phyloP scores from a whole-genome alignment of 2,888 invertebrate genomes.

The Sthenelais limicola region DNA sequence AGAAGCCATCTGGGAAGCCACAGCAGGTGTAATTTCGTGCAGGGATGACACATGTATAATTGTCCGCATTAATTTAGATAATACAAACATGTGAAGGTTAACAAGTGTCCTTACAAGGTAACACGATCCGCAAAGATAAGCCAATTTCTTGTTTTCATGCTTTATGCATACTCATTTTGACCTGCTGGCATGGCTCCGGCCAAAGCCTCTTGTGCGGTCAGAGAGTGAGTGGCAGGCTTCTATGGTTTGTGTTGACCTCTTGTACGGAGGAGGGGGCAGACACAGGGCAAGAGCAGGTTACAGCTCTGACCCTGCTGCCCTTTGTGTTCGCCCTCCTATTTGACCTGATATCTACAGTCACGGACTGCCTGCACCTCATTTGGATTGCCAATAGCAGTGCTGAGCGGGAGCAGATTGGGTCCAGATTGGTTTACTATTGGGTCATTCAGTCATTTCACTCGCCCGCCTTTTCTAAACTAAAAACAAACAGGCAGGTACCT shows the following conservation, averaged over 20 bases:
- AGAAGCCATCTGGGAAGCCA: too few species aligned
- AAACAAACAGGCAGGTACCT: too few species aligned
- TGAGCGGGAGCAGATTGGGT: conserved; percentile 17
- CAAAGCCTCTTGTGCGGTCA: background rate
- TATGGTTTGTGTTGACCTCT: conserved; percentile 14
- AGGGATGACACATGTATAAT: too few species aligned
- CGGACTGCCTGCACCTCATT: conserved; percentile 4
- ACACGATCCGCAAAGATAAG: conserved; percentile 27
- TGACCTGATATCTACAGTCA: conserved; percentile 11
- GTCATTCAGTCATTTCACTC: background rate
- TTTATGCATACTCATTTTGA: conserved; percentile 36
- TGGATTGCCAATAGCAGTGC: conserved; percentile 9
- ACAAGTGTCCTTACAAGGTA: conserved; percentile 32
- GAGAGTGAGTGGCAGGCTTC: background rate
- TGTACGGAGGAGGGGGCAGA: conserved; percentile 1
- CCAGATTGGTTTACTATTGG: conserved; percentile 37
- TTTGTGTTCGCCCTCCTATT: background rate
- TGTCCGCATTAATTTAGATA: too few species aligned
- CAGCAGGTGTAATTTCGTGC: too few species aligned
- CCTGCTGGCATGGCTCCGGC: conserved; percentile 17
- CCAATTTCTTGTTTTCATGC: conserved; percentile 37
- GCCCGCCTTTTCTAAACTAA: too few species aligned
- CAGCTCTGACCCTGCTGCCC: conserved; percentile 22
- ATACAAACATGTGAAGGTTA: conserved; percentile 35
- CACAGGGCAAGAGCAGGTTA: too few species aligned